Evolutionary conservation across 2,113 vertebrate genomes (phyloP).

Genomic region (Crotalus viridis): DNA sequence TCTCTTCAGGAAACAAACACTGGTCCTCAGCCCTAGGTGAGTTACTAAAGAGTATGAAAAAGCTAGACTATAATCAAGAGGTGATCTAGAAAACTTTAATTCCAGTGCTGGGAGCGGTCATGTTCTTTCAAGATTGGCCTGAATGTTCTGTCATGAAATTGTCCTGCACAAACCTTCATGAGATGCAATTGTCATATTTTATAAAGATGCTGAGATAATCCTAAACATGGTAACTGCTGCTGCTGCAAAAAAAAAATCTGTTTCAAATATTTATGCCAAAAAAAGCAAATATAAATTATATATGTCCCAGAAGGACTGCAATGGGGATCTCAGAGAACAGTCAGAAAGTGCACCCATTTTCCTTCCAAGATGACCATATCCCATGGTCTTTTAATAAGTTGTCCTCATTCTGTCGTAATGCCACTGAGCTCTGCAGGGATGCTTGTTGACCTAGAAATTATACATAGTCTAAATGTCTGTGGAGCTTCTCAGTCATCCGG

Average conservation of each 20-base stretch:
- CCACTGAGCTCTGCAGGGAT: constrained; percentile 62
- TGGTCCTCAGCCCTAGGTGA: constrained; percentile 58
- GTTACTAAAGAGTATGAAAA: constrained; percentile 34
- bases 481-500: no score
- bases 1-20: constrained; percentile 71
- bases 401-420: constrained; percentile 45
- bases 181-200: not conserved
- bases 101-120: not conserved
- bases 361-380: not conserved
- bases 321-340: not conserved
- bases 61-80: not conserved
- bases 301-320: not conserved
- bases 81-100: not conserved
- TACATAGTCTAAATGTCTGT: constrained; percentile 36
- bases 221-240: not conserved
- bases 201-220: not conserved
- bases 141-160: not conserved
- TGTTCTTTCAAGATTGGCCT: not conserved
- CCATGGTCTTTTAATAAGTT: not conserved
- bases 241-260: not conserved
- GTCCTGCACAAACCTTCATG: not conserved
- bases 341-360: constrained; percentile 4
- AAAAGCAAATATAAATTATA: not conserved
- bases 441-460: constrained; percentile 46
- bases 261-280: not conserved